A percentile compares a stretch with the other conserved stretches of the same genome.
Evolutionary conservation across 1,140 invertebrate species (phyloP).

Genomic region (Theocolax elegans): DNA sequence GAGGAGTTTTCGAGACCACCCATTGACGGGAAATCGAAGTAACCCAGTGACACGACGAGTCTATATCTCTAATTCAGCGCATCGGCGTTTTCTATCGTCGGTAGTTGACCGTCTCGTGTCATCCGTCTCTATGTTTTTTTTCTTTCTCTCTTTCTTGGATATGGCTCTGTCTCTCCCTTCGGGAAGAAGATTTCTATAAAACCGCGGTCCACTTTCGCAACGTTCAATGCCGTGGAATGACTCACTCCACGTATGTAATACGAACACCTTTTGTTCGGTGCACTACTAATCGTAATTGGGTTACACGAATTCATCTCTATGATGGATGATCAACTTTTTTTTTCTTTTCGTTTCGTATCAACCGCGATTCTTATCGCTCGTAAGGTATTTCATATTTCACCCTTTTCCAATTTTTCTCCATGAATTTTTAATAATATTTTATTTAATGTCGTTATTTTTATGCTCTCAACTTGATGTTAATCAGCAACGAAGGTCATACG

Average conservation of each 20-base stretch:
- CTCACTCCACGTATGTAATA: slow-evolving; percentile 5
- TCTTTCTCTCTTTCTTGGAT: neutral
- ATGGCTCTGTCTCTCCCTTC: neutral
- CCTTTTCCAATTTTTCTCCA: too few relatives aligned
- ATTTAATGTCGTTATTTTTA: too few relatives aligned
- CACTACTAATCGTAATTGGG: too few relatives aligned
- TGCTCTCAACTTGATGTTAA: too few relatives aligned
- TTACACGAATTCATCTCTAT: neutral
- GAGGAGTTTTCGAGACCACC: neutral
- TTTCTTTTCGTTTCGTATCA: too few relatives aligned
- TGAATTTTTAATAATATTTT: too few relatives aligned
- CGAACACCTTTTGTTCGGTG: slow-evolving; percentile 45
- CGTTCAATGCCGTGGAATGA: slow-evolving; percentile 38
- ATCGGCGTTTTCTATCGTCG: slow-evolving; percentile 2
- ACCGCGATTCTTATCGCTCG: too few relatives aligned
- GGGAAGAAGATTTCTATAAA: neutral
- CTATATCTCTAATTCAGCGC: slow-evolving; percentile 11
- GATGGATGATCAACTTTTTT: too few relatives aligned
- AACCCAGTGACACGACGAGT: slow-evolving; percentile 48
- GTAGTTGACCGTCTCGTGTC: neutral
- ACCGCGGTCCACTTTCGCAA: slow-evolving; percentile 49
- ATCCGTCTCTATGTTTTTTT: neutral
- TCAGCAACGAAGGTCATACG: too few relatives aligned
- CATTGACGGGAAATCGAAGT: slow-evolving; percentile 41
- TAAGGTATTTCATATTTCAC: too few relatives aligned